A percentile compares a stretch with the other conserved stretches of the same genome.
Evolutionary conservation across 2,797 vertebrate species (phyloP).

Genomic region (Hyperoplus lanceolatus): DNA sequence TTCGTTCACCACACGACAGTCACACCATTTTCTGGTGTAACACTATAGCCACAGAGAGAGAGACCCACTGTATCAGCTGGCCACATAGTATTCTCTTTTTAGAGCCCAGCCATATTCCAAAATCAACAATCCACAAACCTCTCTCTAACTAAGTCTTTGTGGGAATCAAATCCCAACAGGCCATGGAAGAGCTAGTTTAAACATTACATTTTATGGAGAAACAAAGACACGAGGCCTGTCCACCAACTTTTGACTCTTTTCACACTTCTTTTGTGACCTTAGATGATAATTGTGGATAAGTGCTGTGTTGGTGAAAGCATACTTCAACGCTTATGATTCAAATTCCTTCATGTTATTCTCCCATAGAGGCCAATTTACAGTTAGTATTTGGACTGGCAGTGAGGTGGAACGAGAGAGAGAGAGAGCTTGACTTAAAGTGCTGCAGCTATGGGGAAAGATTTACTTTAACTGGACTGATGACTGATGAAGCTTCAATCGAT

Average conservation of each 20-base stretch:
- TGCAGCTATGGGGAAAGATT: conserved; percentile 41
- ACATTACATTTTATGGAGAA: conserved; percentile 28
- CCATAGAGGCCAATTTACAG: neutral
- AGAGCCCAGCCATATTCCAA: conserved; percentile 44
- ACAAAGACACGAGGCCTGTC: conserved; percentile 13
- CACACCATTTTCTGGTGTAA: conserved; percentile 19
- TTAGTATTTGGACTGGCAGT: conserved; percentile 28
- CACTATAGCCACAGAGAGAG: neutral
- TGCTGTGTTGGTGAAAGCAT: conserved; percentile 6
- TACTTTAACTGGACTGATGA: conserved; percentile 24
- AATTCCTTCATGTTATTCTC: conserved; percentile 33
- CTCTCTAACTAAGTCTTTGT: conserved; percentile 49
- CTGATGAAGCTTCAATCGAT: conserved; percentile 16
- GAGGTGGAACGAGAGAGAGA: conserved; percentile 8
- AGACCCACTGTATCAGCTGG: conserved; percentile 40
- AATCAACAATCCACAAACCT: conserved; percentile 61
- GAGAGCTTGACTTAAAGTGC: neutral
- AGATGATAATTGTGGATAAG: neutral
- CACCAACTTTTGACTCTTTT: neutral
- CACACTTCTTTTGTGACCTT: conserved; percentile 6
- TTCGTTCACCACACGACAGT: conserved; percentile 36
- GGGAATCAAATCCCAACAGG: conserved; percentile 45
- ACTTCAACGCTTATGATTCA: neutral
- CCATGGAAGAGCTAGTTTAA: conserved; percentile 49
- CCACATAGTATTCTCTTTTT: conserved; percentile 32